These are phyloP conservation scores for Notothenia coriiceps DNA, from an alignment of 2,113 vertebrate genomes.

Conservation along the genomic window DNA sequence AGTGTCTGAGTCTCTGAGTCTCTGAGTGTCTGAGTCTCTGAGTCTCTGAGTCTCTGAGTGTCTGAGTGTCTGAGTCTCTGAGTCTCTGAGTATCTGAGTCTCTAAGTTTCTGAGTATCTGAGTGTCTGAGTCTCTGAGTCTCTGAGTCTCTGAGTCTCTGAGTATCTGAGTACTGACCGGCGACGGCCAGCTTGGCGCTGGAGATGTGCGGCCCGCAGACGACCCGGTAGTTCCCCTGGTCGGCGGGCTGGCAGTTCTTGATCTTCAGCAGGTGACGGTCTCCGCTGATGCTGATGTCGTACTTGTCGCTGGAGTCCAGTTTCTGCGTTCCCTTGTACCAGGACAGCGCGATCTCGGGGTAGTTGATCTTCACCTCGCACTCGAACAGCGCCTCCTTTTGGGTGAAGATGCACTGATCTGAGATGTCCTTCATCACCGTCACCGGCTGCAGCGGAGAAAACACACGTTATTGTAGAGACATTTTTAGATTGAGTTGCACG, in stretches of 20 bases:
- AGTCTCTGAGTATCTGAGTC: no score
- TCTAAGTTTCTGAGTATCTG: no score
- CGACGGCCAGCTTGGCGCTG: conserved; percentile 93
- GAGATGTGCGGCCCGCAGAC: conserved; percentile 98
- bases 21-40: no score
- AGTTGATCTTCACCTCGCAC: conserved; percentile 98
- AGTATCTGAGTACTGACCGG: conserved; percentile 85
- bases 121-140: no score
- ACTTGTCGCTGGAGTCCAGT: conserved; percentile 90
- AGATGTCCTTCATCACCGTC: conserved; percentile 93
- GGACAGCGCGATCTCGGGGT: conserved; percentile 96
- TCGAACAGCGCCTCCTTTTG: conserved; percentile 92
- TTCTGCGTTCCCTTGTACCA: conserved; percentile 99
- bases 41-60: no score
- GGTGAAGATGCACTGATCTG: conserved; percentile 88
- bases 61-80: no score
- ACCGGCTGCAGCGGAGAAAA: conserved; percentile 86
- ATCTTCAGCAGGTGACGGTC: conserved; percentile 91
- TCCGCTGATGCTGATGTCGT: conserved; percentile 90
- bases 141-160: no score
- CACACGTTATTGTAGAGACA: no score
- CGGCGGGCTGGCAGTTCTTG: conserved; percentile 88
- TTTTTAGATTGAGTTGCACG: no score
- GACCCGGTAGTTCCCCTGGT: conserved; percentile 96
- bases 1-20: no score